These are phyloP conservation scores for Holothuria glaberrima DNA, from an alignment of 35 echinoderm and acorn worm genomes.

Conservation along the genomic window DNA sequence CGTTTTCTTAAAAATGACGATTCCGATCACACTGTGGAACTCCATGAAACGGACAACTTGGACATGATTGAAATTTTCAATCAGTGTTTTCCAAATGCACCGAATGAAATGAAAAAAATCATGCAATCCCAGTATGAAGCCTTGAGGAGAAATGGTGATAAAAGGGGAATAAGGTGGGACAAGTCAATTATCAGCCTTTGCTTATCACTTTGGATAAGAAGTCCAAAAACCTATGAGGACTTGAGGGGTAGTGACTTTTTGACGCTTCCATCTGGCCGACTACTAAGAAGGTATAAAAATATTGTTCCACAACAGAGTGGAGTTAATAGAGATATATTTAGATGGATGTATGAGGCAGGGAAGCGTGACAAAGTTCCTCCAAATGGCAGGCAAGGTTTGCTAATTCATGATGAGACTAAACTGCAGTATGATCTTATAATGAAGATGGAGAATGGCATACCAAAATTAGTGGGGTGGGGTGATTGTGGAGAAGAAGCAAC, in stretches of 20 bases:
- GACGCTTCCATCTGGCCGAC: constrained; percentile 39
- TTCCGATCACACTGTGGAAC: no score
- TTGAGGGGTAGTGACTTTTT: constrained; percentile 9
- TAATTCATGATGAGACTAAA: constrained; percentile 45
- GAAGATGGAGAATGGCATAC: neutral
- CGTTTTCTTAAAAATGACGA: no score
- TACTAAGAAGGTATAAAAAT: constrained; percentile 15
- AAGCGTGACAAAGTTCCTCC: constrained; percentile 23
- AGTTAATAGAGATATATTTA: neutral
- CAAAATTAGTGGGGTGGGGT: constrained; percentile 22
- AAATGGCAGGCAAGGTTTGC: neutral
- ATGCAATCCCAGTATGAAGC: constrained; percentile 6
- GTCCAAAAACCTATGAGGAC: constrained; percentile 23
- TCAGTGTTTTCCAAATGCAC: neutral
- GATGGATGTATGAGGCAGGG: constrained; percentile 51
- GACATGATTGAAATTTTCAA: no score
- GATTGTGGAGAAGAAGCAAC: neutral
- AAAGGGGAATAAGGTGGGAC: neutral
- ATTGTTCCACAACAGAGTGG: neutral
- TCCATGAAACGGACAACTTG: no score
- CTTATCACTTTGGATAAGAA: constrained; percentile 33
- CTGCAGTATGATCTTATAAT: constrained; percentile 1
- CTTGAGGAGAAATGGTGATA: neutral
- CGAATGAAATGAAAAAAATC: constrained; percentile 29
- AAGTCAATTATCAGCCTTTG: constrained; percentile 36